Evolutionary conservation across 1,140 invertebrate genomes (phyloP), one percentile per base, ranked within the genome.

Genomic region (Megalopta genalis): DNA sequence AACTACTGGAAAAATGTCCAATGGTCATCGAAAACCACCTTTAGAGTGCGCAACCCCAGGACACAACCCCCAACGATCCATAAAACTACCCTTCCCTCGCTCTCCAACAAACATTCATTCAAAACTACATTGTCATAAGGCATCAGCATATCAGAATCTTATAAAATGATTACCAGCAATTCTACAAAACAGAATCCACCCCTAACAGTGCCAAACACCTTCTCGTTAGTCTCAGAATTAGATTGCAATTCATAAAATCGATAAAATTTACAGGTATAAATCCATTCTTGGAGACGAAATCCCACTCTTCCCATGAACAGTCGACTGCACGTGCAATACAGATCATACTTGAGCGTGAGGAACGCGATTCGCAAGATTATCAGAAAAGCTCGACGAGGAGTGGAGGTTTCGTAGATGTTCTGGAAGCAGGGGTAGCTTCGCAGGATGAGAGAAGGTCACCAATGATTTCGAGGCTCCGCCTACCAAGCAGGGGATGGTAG

Each of bases 391-490:
- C 2, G 21, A n/a, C 52, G 46, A 42, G 42, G n/a, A 66, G 70
- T 74, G 46, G 46, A 71, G 49, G 60, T 64, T 32, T 69, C 66
- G 54, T 77, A 77, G 76, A 60, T 72, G 76, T 78, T 79, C 54
- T 74, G 54, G 21, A 66, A 49, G 52, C 12, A 67, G 37, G 23
- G 59, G 32, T 32, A 49, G 39, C 63, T 49, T 32, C n/a, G 37
- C 23, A 27, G 52, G 39, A 74, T 49, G 68, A 78, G 75, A 64
- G 80, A 72, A 60, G 74, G 72, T 85, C 77, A 75, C 85, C 85
- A 86, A 86, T 86, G 83, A 83, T 66, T 88, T 75, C 69, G 70
- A 78, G 49, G 86, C 90, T 74, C 89, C 88, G 88, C 90, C 90
- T 83, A 86, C 85, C 76, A 52, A 73, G 71, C 49, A 74, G 68